Conservation (phyloP, 2,888 invertebrate species). For the Xestoiulus laeticollis region DNA sequence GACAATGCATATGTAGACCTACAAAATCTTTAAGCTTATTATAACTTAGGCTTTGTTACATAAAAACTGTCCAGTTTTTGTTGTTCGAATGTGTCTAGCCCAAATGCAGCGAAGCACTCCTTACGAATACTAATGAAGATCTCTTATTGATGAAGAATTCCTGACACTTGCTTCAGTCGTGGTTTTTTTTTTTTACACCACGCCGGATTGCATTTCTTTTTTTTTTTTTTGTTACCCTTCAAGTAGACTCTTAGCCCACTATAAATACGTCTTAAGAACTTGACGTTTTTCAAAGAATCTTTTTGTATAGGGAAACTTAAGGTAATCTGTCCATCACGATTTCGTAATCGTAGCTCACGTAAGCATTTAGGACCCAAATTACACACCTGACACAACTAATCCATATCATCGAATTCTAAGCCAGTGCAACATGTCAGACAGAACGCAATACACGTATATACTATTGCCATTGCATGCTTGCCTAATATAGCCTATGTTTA, state of each 20-base stretch:
- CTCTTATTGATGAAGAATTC: conserved; percentile 27
- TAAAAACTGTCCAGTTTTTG: conserved; percentile 30
- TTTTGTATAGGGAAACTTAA: neutral
- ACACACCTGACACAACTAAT: conserved; percentile 14
- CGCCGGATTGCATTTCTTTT: conserved; percentile 20
- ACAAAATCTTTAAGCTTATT: conserved; percentile 38
- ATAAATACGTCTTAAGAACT: conserved; percentile 40
- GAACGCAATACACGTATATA: too few species aligned
- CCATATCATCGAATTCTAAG: neutral
- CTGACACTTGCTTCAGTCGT: conserved; percentile 31
- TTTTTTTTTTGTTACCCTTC: neutral
- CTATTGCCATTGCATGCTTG: too few species aligned
- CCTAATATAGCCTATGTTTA: too few species aligned
- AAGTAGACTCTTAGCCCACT: conserved; percentile 35
- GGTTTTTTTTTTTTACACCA: conserved; percentile 18
- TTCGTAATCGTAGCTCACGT: neutral
- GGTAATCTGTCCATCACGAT: conserved; percentile 39
- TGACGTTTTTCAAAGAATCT: conserved; percentile 32
- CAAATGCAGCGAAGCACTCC: conserved; percentile 13
- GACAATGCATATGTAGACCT: conserved; percentile 25
- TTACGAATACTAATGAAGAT: conserved; percentile 21
- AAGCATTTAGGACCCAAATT: conserved; percentile 20
- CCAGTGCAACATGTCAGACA: neutral
- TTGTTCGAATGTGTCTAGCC: neutral
- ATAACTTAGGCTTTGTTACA: conserved; percentile 9